Evolutionary conservation across 2,888 invertebrate genomes (phyloP).

Genomic region (Cheilosia soror): DNA sequence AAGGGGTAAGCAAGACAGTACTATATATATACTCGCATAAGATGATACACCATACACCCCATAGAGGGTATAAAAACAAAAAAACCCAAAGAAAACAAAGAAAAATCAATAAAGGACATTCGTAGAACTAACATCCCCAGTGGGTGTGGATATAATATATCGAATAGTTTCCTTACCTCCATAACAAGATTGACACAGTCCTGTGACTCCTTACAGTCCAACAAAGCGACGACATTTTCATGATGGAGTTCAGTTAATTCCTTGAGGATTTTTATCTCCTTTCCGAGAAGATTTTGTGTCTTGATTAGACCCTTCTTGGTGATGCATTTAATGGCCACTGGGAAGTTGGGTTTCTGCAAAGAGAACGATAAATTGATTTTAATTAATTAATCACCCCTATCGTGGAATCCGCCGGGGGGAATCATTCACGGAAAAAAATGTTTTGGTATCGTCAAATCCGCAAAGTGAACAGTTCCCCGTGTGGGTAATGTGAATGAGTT

Average conservation of each 20-base stretch:
- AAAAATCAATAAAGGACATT: conserved; percentile 70
- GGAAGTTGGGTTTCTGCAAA: conserved; percentile 92
- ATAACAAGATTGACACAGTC: conserved; percentile 98
- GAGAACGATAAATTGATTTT: conserved; percentile 44
- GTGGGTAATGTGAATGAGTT: too few species aligned
- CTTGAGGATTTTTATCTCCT: conserved; percentile 99
- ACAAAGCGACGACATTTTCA: conserved; percentile 98
- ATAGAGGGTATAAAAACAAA: conserved; percentile 14
- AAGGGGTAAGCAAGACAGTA: neutral
- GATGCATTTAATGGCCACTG: conserved; percentile 98
- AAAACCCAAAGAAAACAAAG: conserved; percentile 34
- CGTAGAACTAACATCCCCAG: conserved; percentile 12
- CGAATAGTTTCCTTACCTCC: conserved; percentile 89
- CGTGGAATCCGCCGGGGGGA: too few species aligned
- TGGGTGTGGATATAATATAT: neutral
- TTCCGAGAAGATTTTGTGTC: conserved; percentile 97
- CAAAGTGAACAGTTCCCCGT: too few species aligned
- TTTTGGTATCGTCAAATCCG: too few species aligned
- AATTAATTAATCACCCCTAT: too few species aligned
- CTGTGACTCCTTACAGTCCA: conserved; percentile 98
- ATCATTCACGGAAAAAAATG: too few species aligned
- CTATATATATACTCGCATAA: neutral
- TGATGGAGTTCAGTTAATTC: conserved; percentile 98
- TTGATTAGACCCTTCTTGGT: conserved; percentile 99
- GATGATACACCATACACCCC: conserved; percentile 41